A percentile compares a stretch with the other conserved stretches of the same genome.
phyloP scores from a whole-genome alignment of 2,888 invertebrate species.

The Bimastos eiseni region DNA sequence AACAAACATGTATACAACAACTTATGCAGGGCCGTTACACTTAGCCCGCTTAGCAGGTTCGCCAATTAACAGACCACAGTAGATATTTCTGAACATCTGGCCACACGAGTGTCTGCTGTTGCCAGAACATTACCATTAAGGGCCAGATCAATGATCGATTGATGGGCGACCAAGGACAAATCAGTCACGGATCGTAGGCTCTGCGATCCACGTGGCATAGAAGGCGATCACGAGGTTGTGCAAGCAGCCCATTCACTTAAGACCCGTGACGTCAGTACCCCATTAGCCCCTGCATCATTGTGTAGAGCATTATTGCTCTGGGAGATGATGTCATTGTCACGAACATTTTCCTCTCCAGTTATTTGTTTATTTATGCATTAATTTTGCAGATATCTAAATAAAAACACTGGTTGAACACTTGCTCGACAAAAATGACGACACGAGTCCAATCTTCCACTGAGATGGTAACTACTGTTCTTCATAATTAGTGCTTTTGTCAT shows the following conservation, averaged over 20 bases:
- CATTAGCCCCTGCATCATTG: background rate
- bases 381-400: background rate
- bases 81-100: background rate
- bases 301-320: background rate
- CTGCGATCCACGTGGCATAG: background rate
- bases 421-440: background rate
- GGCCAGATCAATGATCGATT: background rate
- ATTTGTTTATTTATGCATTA: background rate
- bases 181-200: constrained; percentile 3
- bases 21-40: background rate
- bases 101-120: background rate
- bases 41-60: background rate
- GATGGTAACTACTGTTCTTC: background rate
- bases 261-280: background rate
- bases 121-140: constrained; percentile 3
- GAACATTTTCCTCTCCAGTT: background rate
- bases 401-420: background rate
- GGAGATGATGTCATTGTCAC: background rate
- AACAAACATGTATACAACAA: background rate
- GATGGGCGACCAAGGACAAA: background rate
- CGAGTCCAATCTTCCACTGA: background rate
- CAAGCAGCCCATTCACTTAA: background rate
- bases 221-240: background rate
- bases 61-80: background rate
- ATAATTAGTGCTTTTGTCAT: background rate